Base-by-base conservation (phyloP, 2,888 invertebrate species). In the Clanis bilineata region DNA sequence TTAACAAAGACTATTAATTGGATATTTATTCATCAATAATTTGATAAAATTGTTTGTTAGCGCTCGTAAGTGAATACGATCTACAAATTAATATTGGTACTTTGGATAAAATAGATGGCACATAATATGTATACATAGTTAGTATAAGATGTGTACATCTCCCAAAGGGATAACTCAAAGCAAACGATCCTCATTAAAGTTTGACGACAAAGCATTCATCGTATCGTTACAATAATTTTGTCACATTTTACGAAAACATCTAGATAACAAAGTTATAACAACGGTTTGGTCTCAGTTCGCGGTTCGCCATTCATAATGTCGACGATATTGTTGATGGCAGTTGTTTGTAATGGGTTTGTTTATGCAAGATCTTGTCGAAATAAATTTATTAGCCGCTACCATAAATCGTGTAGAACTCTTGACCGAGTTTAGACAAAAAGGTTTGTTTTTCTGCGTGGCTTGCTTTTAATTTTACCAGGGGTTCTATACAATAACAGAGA, bases 191-290 rank as follows among this genome's bases (percentile, higher is more conserved):
- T 47, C 28, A 15, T 47, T 47, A 28, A 70, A 70, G 62, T 72
- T 71, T 70, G 70, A 74, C 69, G 68, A 70, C 62, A 56, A 60
- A 56, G 64, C 70, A 67, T 66, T 66, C 32, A 45, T 44, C 32
- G 57, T 43, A 57, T 45, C 44, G 44, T 36, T 57, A 41, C 44
- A 57, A 55, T 38, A 47, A 47, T 47, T 47, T 47, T 64, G 68
- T 63, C 66, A 66, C 64, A 63, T 62, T 61, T 63, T 66, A 67
- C 66, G 63, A 68, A 67, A 69, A 69, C 39, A 39, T 38, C 39
- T 59, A 57, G 65, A 68, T 65, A 64, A 62, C 64, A 64, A 64
- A 64, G 64, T 64, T 64, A 45, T 51, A 59, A 62, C 59, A 32
- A 54, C 58, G 36, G 39, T 58, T 58, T 51, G 25, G 47, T 38